Evolutionary conservation across 2,113 vertebrate genomes (phyloP), one percentile per base, ranked within the genome.

Genomic region (Phyllostomus hastatus): DNA sequence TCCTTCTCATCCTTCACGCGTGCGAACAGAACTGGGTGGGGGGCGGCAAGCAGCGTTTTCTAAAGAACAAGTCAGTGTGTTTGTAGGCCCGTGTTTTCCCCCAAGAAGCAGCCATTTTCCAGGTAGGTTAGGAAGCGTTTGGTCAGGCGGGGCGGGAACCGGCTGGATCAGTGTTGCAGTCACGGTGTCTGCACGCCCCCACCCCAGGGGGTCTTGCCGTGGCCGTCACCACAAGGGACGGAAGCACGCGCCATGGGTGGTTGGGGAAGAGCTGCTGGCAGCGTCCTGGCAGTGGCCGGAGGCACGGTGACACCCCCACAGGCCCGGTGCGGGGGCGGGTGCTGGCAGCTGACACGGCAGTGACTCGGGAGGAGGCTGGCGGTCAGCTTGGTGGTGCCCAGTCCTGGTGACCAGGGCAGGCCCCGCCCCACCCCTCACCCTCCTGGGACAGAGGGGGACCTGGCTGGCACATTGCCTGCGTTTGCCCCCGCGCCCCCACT

Each of bases 351-450:
- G 20, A 38, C 12, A 19, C 1, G 12, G 33, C n/a, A 1, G 54
- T 48, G n/a, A 28, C 28, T 2, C 1, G 5, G 28, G 3, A n/a
- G 41, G 50, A 4, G 7, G 24, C 14, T 8, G 28, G 41, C 15
- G 10, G 12, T 48, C 0, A 7, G 8, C 22, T 59, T 4, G 1
- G 5, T 2, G 5, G 33, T 0, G 0, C n/a, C 52, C 31, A 5
- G 10, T 46, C 10, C 24, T 1, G 31, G 0, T 1, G 46, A 11
- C n/a, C 8, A 0, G 1, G 15, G 43, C 66, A 61, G 22, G 11
- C 57, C 3, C 24, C 24, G 54, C 35, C 15, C 4, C 0, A 22
- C 46, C 15, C 24, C 7, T 8, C 81, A 0, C 64, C 9, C 0
- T 33, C 5, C 52, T 54, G 6, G 0, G 16, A 61, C 16, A 11